Percentiles rank a stretch among this genome's conserved stretches.
These are phyloP conservation scores for Nilaparvata lugens DNA, from an alignment of 1,140 invertebrate species.

Conservation along the genomic window DNA sequence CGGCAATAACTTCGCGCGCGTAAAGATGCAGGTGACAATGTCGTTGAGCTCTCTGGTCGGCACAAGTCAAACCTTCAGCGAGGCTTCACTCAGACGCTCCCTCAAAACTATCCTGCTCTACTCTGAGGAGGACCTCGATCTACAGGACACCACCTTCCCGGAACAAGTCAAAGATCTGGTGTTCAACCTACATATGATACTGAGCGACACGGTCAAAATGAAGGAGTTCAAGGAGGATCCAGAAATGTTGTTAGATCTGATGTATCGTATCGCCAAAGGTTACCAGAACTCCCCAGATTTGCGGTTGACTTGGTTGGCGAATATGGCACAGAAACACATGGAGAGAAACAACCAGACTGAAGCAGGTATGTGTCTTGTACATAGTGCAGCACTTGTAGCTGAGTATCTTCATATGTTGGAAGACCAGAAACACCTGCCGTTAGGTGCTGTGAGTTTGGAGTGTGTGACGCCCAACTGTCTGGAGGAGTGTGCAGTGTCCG, in stretches of 20 bases:
- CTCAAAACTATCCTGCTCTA: slow-evolving; percentile 93
- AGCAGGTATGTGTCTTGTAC: slow-evolving; percentile 91
- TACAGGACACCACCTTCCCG: slow-evolving; percentile 86
- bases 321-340: slow-evolving; percentile 91
- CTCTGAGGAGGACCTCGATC: slow-evolving; percentile 79
- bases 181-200: slow-evolving; percentile 96
- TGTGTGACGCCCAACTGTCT: slow-evolving; percentile 82
- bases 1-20: slow-evolving; percentile 92
- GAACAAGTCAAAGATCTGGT: slow-evolving; percentile 93
- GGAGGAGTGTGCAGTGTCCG: slow-evolving; percentile 90
- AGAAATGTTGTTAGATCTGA: slow-evolving; percentile 94
- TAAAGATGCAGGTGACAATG: slow-evolving; percentile 99
- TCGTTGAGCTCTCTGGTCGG: slow-evolving; percentile 85
- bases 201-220: slow-evolving; percentile 98
- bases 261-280: slow-evolving; percentile 96
- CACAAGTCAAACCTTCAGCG: slow-evolving; percentile 77
- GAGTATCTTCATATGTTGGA: slow-evolving; percentile 87
- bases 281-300: slow-evolving; percentile 97
- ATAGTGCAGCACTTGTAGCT: slow-evolving; percentile 86
- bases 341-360: slow-evolving; percentile 86
- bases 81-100: slow-evolving; percentile 86
- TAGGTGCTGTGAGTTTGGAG: slow-evolving; percentile 78
- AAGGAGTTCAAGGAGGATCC: slow-evolving; percentile 97
- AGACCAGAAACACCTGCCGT: slow-evolving; percentile 61
- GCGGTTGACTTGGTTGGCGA: slow-evolving; percentile 90